Base-by-base conservation (phyloP, 2,113 vertebrate species). In the Cyprichromis sp. region DNA sequence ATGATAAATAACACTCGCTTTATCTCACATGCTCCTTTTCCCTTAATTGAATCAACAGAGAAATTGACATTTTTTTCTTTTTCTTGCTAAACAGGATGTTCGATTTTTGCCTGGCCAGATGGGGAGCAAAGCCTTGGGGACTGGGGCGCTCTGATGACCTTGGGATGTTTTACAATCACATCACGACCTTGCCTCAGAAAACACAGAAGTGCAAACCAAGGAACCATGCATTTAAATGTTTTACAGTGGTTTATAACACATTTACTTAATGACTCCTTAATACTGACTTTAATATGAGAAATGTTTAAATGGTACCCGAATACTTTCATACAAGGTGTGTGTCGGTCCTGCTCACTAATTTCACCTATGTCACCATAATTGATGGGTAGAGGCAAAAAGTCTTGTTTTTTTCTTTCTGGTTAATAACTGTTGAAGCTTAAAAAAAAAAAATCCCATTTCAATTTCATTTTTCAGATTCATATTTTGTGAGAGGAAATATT, bases 1-100 rank as follows among this genome's bases (percentile, higher is more conserved):
- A 90, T 96, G 95, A 96, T 95, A 91, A 96, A 96, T 95, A 96
- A 92, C 94, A 93, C 91, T 21, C 53, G 89, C 94, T 95, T 97
- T 96, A 96, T 96, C 95, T 95, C 95, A 90, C 92, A 94, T 86
- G 88, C 90, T 92, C 87, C 91, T 94, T 95, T 66, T 93, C 82
- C 81, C 55, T 83, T 95, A 95, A 97, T 95, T 96, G 93, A 96
- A 96, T 95, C 93, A 95, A 94, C 93, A 92, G 80, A 85, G 83
- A 84, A 93, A 96, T 94, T 94, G 94, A 94, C 90, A 82, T 92
- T 92, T 92, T 91, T 78, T 76, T 76, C 9, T 26, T 45, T 71
- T 73, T 73, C 89, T 81, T 87, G 83, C 88, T 87, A 86, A 94
- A 92, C 90, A 94, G 91, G 87, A 91, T 88, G 78, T 96, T 95